These are phyloP conservation scores for Ptychoptera albimana DNA, from an alignment of 2,888 invertebrate genomes.

Conservation along the genomic window DNA sequence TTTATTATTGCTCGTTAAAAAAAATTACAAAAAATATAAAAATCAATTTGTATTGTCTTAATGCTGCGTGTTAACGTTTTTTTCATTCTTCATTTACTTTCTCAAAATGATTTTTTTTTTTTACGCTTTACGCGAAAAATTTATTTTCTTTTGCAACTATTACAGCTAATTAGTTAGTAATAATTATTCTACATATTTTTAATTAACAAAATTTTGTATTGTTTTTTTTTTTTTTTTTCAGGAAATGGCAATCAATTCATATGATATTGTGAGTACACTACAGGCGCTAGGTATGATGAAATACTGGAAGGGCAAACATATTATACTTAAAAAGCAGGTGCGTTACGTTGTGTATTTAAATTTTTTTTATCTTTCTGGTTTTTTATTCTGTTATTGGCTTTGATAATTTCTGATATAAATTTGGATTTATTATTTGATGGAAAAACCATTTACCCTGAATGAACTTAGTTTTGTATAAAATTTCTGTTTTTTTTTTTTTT, in stretches of 20 bases:
- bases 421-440: not conserved
- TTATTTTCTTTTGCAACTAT: too few relatives aligned
- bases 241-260: constrained; percentile 91
- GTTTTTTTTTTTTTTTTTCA: constrained; percentile 33
- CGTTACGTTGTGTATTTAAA: constrained; percentile 14
- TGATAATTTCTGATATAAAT: not conserved
- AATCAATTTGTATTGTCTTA: too few relatives aligned
- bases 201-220: constrained; percentile 1
- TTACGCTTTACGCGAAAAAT: too few relatives aligned
- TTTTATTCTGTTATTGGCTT: constrained; percentile 2
- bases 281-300: constrained; percentile 96
- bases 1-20: too few relatives aligned
- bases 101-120: too few relatives aligned
- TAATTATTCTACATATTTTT: not conserved
- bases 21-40: too few relatives aligned
- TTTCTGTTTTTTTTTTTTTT: not conserved
- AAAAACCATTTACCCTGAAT: not conserved
- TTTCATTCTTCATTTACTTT: too few relatives aligned
- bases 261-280: constrained; percentile 94
- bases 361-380: not conserved
- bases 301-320: constrained; percentile 98
- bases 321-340: constrained; percentile 86
- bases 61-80: too few relatives aligned
- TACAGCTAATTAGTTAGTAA: too few relatives aligned
- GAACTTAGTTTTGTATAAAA: not conserved